Evolutionary conservation across 92 coral and sea anemone species (phyloP), one percentile per base, ranked within the genome.

Genomic region (Pocillopora grandis): DNA sequence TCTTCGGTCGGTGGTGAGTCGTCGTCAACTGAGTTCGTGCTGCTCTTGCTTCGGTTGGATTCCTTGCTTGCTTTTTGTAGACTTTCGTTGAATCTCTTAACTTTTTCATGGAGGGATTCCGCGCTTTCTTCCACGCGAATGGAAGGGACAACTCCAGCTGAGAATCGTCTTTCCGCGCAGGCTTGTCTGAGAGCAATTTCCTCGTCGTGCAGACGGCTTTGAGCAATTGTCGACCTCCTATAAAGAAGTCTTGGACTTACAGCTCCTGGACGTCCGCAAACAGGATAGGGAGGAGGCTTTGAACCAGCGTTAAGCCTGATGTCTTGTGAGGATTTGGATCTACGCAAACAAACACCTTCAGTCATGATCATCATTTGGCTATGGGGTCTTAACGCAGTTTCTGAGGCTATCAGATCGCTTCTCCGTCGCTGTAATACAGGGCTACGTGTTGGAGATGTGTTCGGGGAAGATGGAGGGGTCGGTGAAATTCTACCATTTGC

Each of bases 11-110:
- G 20, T 20, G 59, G 14, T 19, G 31, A n/a, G 5, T 31, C 66
- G 42, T 76, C 83, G 56, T 59, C 70, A 69, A 2, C 9, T 23
- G 59, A 12, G 66, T 57, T 35, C 61, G 42, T 75, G 33, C 15
- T 66, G 15, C 5, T 35, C 49, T 66, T 33, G 49, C 16, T 49
- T 36, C 55, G 78, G 71, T 66, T 62, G 10, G 69, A 15, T 58
- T 66, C 75, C 33, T 69, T 76, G 57, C 37, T 66, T 15, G 58
- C 59, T 27, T 76, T 84, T 77, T 84, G 58, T 21, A 84, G 58
- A 76, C 76, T 77, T 62, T 84, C 77, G 23, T 76, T 76, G 62
- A 84, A 84, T 84, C 58, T 76, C 69, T 77, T 76, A 12, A 84
- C 82, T 42, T 65, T 66, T 84, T 76, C 83, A 10, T 77, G 59